phyloP scores from a whole-genome alignment of 2,797 vertebrate genomes.

The Lacerta agilis region DNA sequence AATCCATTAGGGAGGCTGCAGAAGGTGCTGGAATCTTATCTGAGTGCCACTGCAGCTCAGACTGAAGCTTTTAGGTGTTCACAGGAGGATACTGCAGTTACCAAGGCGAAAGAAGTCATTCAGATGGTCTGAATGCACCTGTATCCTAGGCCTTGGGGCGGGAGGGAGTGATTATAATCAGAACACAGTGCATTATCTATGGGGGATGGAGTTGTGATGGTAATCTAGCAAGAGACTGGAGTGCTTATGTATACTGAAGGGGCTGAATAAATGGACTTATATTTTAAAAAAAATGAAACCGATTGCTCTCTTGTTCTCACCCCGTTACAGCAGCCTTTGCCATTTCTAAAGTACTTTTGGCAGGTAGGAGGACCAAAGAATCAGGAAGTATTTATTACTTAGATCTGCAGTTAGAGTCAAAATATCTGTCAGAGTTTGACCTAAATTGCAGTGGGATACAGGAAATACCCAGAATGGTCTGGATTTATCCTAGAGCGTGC shows the following conservation, averaged over 20 bases:
- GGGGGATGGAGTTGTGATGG: neutral
- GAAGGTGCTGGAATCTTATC: slow-evolving; percentile 24
- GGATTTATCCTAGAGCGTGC: neutral
- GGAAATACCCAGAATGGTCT: neutral
- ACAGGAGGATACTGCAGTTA: neutral
- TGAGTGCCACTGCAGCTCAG: slow-evolving; percentile 3
- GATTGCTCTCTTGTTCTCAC: neutral
- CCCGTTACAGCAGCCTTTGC: neutral
- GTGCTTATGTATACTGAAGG: neutral
- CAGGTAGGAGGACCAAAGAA: neutral
- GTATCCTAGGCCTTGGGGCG: neutral
- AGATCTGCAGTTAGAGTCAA: neutral
- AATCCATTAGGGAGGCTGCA: slow-evolving; percentile 13
- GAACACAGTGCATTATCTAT: neutral
- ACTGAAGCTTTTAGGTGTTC: neutral
- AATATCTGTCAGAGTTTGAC: neutral
- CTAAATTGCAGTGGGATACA: too few species aligned
- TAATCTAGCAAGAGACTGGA: neutral
- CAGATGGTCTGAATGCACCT: neutral
- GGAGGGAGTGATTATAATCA: slow-evolving; percentile 33
- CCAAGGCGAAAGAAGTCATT: neutral
- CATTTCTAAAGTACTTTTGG: neutral
- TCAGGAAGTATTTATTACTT: neutral
- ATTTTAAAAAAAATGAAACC: neutral
- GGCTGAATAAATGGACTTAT: neutral